Conservation (phyloP, 2,797 vertebrate genomes). For the Acanthurus tractus region DNA sequence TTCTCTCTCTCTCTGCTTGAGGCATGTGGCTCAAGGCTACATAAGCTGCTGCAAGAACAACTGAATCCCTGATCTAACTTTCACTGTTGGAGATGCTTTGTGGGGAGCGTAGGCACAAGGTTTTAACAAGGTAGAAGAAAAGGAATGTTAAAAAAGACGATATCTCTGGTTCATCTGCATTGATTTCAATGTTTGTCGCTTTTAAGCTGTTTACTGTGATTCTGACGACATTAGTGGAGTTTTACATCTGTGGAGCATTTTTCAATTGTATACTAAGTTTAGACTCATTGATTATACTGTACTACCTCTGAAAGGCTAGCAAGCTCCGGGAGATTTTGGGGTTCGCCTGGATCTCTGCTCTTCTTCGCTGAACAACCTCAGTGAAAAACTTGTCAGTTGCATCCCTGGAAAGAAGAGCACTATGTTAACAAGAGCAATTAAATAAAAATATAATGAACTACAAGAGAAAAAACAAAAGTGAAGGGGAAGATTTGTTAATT, state of each 20-base stretch:
- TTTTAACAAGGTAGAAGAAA: not conserved
- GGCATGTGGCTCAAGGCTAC: too few relatives aligned
- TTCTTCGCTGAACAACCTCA: constrained; percentile 86
- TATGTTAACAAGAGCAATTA: not conserved
- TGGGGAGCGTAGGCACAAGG: too few relatives aligned
- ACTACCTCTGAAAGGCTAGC: constrained; percentile 89
- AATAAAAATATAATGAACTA: not conserved
- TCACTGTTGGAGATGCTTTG: too few relatives aligned
- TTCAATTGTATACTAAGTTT: too few relatives aligned
- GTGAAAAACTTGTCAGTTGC: constrained; percentile 92
- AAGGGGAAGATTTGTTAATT: not conserved
- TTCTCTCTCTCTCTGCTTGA: too few relatives aligned
- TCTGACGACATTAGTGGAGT: not conserved
- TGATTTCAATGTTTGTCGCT: not conserved
- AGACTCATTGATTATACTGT: not conserved
- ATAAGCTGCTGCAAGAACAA: too few relatives aligned
- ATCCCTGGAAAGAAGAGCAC: constrained; percentile 82
- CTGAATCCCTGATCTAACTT: too few relatives aligned
- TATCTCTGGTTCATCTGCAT: not conserved
- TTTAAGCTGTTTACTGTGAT: not conserved
- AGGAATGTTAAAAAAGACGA: not conserved
- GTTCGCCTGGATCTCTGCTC: constrained; percentile 87
- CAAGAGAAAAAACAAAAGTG: not conserved
- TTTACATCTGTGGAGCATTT: not conserved
- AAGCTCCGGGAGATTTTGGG: constrained; percentile 85